Evolutionary conservation across 2,888 invertebrate genomes (phyloP).

Genomic region (Laothoe populi): DNA sequence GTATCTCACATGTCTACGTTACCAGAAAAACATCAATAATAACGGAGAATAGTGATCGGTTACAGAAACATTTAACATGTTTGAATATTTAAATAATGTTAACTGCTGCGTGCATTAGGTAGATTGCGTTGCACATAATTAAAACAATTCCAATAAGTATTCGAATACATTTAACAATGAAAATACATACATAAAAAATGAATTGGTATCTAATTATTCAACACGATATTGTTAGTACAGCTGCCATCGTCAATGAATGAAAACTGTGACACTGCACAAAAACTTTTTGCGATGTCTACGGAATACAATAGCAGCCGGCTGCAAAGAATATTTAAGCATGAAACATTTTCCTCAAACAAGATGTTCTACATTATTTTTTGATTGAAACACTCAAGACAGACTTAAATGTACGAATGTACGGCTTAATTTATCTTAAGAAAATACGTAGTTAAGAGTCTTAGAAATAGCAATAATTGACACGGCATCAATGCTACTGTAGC

Average conservation of each 20-base stretch:
- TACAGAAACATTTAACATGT: too few species aligned
- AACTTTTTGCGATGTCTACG: conserved; percentile 2
- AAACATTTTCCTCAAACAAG: conserved; percentile 30
- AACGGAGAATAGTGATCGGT: too few species aligned
- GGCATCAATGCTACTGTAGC: conserved; percentile 1
- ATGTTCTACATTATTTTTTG: background rate
- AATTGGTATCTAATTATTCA: conserved; percentile 15
- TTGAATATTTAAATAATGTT: background rate
- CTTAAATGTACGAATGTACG: background rate
- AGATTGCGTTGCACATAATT: background rate
- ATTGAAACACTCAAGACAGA: background rate
- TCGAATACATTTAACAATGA: conserved; percentile 5
- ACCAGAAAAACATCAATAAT: too few species aligned
- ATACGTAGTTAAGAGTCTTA: background rate
- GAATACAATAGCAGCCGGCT: conserved; percentile 11
- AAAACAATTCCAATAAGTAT: conserved; percentile 2
- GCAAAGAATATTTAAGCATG: conserved; percentile 21
- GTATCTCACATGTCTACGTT: too few species aligned
- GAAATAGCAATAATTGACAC: background rate
- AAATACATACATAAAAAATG: conserved; percentile 5
- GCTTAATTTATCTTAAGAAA: background rate
- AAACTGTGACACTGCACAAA: conserved; percentile 24
- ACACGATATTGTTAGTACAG: conserved; percentile 17
- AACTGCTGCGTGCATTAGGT: background rate
- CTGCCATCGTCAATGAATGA: conserved; percentile 26